These are phyloP conservation scores for Eira barbara DNA, from an alignment of 2,113 vertebrate genomes.

Conservation along the genomic window DNA sequence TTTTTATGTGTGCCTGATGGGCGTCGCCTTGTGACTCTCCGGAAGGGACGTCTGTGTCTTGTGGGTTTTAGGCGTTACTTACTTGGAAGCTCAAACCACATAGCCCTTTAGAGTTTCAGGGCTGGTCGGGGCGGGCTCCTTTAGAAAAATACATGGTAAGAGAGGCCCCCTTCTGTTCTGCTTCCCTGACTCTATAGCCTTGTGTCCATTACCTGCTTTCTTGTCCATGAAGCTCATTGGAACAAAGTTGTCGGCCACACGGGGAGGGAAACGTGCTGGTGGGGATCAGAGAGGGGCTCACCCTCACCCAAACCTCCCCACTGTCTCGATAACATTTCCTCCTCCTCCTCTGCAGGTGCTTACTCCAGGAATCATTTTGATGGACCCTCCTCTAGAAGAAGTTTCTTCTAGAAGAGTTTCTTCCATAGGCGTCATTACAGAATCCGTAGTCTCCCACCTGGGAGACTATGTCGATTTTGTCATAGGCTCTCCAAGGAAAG, in stretches of 20 bases:
- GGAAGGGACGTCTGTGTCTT: not conserved
- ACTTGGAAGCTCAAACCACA: not conserved
- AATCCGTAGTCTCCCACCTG: not conserved
- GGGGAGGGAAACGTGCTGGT: rapidly evolving
- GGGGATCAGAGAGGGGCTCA: rapidly evolving
- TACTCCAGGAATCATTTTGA: rapidly evolving
- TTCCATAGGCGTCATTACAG: too few relatives aligned
- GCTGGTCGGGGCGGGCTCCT: not conserved
- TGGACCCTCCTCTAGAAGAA: not conserved
- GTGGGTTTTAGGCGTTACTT: not conserved
- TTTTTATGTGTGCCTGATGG: not conserved
- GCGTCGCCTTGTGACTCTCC: not conserved
- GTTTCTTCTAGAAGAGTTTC: too few relatives aligned
- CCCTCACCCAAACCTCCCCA: not conserved
- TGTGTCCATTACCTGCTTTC: not conserved
- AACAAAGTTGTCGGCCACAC: not conserved
- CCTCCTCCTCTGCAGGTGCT: too few relatives aligned
- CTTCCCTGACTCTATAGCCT: not conserved
- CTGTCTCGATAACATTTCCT: not conserved
- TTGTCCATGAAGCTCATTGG: not conserved
- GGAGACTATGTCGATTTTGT: not conserved
- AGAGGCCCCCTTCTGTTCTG: not conserved
- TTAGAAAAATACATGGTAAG: not conserved
- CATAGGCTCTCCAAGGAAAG: not conserved
- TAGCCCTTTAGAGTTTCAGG: not conserved